phyloP scores from a whole-genome alignment of 2,113 vertebrate genomes.

The Oceanites oceanicus region DNA sequence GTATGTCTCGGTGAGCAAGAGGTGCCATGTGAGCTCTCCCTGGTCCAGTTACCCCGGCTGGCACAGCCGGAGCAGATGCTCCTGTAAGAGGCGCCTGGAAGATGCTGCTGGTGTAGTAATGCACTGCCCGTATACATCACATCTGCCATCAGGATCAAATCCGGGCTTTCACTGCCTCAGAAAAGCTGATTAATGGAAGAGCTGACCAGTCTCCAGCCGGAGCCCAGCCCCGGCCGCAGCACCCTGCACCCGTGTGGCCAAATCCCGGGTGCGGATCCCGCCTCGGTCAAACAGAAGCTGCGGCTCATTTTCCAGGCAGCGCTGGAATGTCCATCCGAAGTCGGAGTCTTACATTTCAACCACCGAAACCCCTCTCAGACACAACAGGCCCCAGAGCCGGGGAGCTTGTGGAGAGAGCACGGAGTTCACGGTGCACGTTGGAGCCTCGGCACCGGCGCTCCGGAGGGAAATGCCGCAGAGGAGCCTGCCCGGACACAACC shows the following conservation, averaged over 20 bases:
- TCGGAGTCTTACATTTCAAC: background rate
- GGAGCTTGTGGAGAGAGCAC: background rate
- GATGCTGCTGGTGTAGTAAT: background rate
- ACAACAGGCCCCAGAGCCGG: accelerated
- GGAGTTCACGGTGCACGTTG: accelerated
- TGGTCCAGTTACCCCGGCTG: background rate
- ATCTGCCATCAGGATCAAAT: background rate
- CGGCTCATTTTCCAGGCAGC: accelerated
- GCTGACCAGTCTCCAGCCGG: background rate
- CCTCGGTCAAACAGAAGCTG: background rate
- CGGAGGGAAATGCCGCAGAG: accelerated
- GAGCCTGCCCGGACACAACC: background rate
- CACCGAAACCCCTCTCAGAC: background rate
- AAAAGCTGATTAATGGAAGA: background rate
- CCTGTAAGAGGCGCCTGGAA: background rate
- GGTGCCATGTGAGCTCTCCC: background rate
- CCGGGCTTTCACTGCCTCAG: background rate
- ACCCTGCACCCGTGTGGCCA: accelerated
- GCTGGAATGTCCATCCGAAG: accelerated
- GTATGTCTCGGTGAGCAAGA: background rate
- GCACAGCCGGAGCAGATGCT: background rate
- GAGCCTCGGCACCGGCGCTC: background rate
- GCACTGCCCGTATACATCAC: background rate
- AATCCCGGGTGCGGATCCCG: accelerated
- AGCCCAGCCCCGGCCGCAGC: background rate